Percentiles rank a stretch among this genome's conserved stretches.
phyloP scores from a whole-genome alignment of 2,888 invertebrate species.

The Lissonota sp. region DNA sequence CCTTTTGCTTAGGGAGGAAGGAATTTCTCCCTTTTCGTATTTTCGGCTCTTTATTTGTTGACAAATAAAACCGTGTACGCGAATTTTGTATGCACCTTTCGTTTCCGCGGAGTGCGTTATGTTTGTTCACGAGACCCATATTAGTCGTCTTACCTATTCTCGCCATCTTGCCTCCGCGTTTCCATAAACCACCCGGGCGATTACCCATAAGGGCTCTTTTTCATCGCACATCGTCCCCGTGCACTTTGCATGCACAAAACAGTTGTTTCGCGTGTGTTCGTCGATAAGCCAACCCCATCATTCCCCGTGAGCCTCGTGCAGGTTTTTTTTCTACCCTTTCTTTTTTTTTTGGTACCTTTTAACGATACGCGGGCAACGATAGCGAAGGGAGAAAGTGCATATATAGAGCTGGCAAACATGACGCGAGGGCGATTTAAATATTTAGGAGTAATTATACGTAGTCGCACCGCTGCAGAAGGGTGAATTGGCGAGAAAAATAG shows the following conservation, averaged over 20 bases:
- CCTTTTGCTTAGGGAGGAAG: too few species aligned
- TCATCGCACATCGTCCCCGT: not conserved
- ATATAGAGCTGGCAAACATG: conserved; percentile 25
- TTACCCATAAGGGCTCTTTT: not conserved
- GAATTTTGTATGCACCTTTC: conserved; percentile 10
- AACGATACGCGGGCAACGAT: conserved; percentile 49
- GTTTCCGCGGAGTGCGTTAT: conserved; percentile 2
- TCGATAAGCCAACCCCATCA: conserved; percentile 61
- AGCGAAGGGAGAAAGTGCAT: conserved; percentile 50
- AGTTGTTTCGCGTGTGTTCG: conserved; percentile 48
- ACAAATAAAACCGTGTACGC: conserved; percentile 4
- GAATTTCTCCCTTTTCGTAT: too few species aligned
- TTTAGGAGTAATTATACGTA: conserved; percentile 51
- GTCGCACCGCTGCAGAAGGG: too few species aligned
- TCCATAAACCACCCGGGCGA: conserved; percentile 8
- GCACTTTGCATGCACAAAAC: conserved; percentile 47
- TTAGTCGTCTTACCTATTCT: conserved; percentile 59
- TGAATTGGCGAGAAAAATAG: too few species aligned
- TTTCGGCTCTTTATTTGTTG: not conserved
- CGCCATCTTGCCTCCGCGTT: conserved; percentile 43
- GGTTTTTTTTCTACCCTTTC: conserved; percentile 14
- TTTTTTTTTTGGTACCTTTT: conserved; percentile 26
- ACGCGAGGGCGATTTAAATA: conserved; percentile 42
- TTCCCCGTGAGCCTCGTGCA: conserved; percentile 33
- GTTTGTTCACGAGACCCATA: conserved; percentile 44